Evolutionary conservation across 1,140 invertebrate genomes (phyloP).

Genomic region (Dreissena polymorpha): DNA sequence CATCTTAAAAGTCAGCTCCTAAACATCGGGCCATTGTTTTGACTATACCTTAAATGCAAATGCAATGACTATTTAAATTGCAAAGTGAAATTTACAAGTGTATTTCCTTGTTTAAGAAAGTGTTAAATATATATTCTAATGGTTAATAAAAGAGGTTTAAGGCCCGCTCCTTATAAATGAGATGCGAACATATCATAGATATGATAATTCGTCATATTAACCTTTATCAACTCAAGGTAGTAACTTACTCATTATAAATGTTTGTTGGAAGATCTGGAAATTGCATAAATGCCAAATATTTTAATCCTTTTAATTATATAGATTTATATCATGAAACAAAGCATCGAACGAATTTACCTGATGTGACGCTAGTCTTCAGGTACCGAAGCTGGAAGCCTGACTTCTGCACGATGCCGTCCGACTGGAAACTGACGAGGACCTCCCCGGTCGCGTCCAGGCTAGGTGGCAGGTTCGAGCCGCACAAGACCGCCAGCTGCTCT

Average conservation of each 20-base stretch:
- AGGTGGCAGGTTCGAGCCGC: not conserved
- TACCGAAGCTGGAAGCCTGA: slow-evolving; percentile 10
- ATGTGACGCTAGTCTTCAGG: slow-evolving; percentile 19
- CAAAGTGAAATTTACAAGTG: too few species aligned
- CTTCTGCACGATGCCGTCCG: slow-evolving; percentile 17
- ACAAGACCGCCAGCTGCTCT: not conserved
- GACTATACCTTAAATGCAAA: too few species aligned
- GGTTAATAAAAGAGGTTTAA: too few species aligned
- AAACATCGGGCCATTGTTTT: too few species aligned
- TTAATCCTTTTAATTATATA: not conserved
- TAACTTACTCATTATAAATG: not conserved
- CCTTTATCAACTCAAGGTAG: not conserved
- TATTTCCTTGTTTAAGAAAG: too few species aligned
- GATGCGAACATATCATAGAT: not conserved
- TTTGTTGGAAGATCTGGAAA: not conserved
- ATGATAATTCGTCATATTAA: not conserved
- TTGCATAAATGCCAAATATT: not conserved
- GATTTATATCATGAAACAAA: not conserved
- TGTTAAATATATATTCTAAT: too few species aligned
- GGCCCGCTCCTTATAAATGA: too few species aligned
- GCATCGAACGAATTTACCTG: not conserved
- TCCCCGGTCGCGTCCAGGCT: not conserved
- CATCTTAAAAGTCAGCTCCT: not conserved
- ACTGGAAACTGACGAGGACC: slow-evolving; percentile 46
- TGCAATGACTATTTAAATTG: too few species aligned